Evolutionary conservation across 2,888 invertebrate genomes (phyloP), one percentile per base, ranked within the genome.

Genomic region (Phyllotreta striolata): DNA sequence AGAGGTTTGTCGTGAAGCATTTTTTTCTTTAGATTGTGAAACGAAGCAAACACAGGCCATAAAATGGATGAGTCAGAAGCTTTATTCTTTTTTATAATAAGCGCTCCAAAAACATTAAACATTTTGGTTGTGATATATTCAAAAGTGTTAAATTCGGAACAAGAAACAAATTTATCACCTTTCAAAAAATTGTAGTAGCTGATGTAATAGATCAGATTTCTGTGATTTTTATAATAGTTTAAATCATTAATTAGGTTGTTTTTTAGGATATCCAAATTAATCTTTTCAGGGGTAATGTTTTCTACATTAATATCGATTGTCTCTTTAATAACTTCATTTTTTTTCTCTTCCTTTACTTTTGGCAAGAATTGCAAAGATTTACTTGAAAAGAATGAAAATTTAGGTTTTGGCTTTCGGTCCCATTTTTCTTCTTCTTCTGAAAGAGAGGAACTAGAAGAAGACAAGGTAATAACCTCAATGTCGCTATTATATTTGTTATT

Each of bases 1-100:
- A 43, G 43, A 3, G 5, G 12, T 43, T 43, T 43, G 6, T 43
- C 10, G 10, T 10, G 12, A 6, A 43, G 10, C 5, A 43, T 10
- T 10, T 13, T 43, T 43, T 9, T 43, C 12, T 13, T n/a, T 8
- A 43, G 12, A 43, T 43, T 43, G 5, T 10, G 12, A 43, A 43
- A 43, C 12, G n/a, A 43, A 43, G n/a, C 43, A 43, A 43, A 43
- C 6, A 43, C n/a, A 43, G 43, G 43, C 43, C 43, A 43, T 13
- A 43, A 43, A 6, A 43, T 43, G 5, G 43, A 43, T 6, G 9
- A 6, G n/a, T 8, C 43, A 8, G 43, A 43, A 4, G 6, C 5
- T 43, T 13, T 8, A 43, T 43, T 43, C n/a, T n/a, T 43, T 43
- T 43, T 43, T 4, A 43, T 6, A 4, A 43, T 43, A 13, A 43